Percentiles rank a stretch among this genome's conserved stretches.
Conservation (phyloP, 2,113 vertebrate species). For the Passer montanus region DNA sequence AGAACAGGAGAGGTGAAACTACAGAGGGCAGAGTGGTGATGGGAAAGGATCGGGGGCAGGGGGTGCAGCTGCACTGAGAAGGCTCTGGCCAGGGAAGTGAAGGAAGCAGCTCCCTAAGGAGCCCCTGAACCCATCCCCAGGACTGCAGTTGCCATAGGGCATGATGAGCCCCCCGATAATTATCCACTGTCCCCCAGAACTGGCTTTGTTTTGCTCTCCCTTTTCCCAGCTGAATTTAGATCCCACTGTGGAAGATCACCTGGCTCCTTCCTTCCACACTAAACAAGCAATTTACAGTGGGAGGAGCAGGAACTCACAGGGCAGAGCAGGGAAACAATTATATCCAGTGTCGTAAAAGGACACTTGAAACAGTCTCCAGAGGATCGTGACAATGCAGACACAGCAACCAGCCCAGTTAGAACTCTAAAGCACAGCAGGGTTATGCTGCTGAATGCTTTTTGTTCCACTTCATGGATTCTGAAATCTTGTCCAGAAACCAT, state of each 20-base stretch:
- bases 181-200: background rate
- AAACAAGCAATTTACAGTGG: background rate
- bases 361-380: background rate
- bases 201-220: background rate
- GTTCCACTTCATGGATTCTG: background rate
- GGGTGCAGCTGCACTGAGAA: background rate
- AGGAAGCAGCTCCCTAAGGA: background rate
- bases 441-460: background rate
- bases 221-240: background rate
- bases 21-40: fast-evolving
- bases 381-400: background rate
- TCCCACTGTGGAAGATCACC: background rate
- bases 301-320: background rate
- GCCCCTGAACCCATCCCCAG: background rate
- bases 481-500: background rate
- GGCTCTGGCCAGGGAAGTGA: background rate
- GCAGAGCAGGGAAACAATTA: background rate
- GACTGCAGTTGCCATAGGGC: background rate
- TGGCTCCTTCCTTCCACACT: background rate
- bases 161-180: fast-evolving
- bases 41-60: background rate
- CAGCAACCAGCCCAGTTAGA: background rate
- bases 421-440: background rate
- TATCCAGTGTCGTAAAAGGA: background rate
- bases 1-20: background rate